These are phyloP conservation scores for Callyntrura sp. DNA, from an alignment of 2,888 invertebrate species.

Conservation along the genomic window DNA sequence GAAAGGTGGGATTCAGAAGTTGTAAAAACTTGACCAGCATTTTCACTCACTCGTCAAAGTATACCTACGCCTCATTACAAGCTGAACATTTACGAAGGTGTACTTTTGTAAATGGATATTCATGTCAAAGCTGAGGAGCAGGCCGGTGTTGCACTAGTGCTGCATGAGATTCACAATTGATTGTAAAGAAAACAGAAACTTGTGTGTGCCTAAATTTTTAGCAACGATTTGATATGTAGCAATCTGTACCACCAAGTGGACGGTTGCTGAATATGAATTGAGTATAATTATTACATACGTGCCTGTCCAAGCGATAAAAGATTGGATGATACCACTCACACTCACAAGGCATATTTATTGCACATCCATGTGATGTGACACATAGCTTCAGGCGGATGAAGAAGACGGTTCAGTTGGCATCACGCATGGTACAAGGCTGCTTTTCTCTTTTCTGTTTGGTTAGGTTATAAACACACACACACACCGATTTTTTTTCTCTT, in stretches of 20 bases:
- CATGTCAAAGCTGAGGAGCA: conserved; percentile 10
- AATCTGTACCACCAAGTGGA: conserved; percentile 8
- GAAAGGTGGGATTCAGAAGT: conserved; percentile 32
- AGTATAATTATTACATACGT: conserved; percentile 36
- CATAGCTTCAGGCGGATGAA: conserved; percentile 54
- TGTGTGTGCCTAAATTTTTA: conserved; percentile 59
- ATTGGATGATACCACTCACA: neutral
- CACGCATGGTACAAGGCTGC: neutral
- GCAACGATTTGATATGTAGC: conserved; percentile 40
- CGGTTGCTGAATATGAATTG: conserved; percentile 37
- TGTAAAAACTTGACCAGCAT: conserved; percentile 48
- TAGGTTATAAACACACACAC: neutral
- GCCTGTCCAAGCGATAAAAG: conserved; percentile 5
- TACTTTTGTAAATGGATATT: neutral
- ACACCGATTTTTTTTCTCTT: conserved; percentile 24
- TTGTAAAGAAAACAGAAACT: conserved; percentile 1
- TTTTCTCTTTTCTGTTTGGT: conserved; percentile 37
- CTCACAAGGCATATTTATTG: conserved; percentile 9
- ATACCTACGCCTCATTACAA: neutral
- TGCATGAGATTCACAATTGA: neutral
- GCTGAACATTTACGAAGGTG: neutral
- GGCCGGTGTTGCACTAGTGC: neutral
- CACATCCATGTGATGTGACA: conserved; percentile 59
- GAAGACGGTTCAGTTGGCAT: neutral
- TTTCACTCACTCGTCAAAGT: neutral